A percentile compares a stretch with the other conserved stretches of the same genome.
Evolutionary conservation across 2,797 vertebrate species (phyloP).

Genomic region (Etheostoma perlongum): DNA sequence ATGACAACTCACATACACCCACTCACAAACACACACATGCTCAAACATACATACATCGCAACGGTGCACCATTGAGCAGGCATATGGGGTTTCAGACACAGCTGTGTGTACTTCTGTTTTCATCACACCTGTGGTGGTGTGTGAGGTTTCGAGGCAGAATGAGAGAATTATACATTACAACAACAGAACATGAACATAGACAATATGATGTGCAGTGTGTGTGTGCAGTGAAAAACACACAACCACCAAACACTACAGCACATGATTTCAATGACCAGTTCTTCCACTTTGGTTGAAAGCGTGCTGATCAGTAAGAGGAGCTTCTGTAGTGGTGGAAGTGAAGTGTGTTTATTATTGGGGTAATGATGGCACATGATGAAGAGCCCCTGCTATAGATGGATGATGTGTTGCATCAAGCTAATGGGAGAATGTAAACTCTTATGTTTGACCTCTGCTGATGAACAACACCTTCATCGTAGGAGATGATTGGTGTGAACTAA

Average conservation of each 20-base stretch:
- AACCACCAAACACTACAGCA: constrained; percentile 19
- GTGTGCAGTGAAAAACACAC: constrained; percentile 32
- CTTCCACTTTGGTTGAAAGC: constrained; percentile 32
- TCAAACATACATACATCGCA: constrained; percentile 25
- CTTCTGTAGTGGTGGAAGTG: constrained; percentile 30
- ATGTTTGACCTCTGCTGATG: constrained; percentile 42
- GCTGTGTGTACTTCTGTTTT: constrained; percentile 54
- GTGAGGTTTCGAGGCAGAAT: constrained; percentile 41
- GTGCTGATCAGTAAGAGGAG: constrained; percentile 43
- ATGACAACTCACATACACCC: constrained; percentile 9
- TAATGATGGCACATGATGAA: constrained; percentile 46
- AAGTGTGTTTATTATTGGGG: constrained; percentile 24
- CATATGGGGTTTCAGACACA: constrained; percentile 42
- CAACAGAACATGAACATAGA: constrained; percentile 25
- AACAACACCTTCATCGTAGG: constrained; percentile 12
- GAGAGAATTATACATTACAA: constrained; percentile 39
- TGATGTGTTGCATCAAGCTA: constrained; percentile 38
- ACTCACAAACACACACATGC: constrained; percentile 14
- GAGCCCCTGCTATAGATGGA: constrained; percentile 32
- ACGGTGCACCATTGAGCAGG: constrained; percentile 36
- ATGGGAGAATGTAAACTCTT: constrained; percentile 10
- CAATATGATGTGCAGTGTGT: constrained; percentile 22
- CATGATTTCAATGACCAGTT: constrained; percentile 34
- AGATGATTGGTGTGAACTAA: constrained; percentile 18
- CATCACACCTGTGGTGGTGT: constrained; percentile 56